phyloP scores from a whole-genome alignment of 2,797 vertebrate genomes.

The Bovichtus diacanthus region DNA sequence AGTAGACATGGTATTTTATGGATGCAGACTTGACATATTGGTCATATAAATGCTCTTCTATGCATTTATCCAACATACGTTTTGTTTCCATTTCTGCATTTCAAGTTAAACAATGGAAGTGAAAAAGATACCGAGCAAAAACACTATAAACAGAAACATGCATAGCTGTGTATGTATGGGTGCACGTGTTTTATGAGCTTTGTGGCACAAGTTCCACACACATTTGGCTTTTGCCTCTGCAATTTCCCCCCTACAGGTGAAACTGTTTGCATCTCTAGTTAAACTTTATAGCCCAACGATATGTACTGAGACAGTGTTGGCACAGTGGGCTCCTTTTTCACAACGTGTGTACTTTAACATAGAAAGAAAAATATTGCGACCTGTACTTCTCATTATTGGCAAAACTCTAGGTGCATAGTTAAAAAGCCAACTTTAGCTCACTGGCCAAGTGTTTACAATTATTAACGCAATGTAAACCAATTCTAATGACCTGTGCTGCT shows the following conservation, averaged over 20 bases:
- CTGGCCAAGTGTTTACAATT: neutral
- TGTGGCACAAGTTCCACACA: constrained; percentile 41
- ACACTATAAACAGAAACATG: constrained; percentile 37
- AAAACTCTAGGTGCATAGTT: constrained; percentile 16
- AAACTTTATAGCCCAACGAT: constrained; percentile 20
- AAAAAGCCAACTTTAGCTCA: constrained; percentile 4
- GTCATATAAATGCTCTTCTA: no score
- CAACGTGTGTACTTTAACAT: constrained; percentile 27
- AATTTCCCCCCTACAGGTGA: constrained; percentile 20
- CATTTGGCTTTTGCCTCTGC: constrained; percentile 34
- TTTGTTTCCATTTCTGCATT: constrained; percentile 43
- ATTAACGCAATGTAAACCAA: constrained; percentile 12
- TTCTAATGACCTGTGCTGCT: constrained; percentile 9
- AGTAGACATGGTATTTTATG: neutral
- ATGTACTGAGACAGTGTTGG: constrained; percentile 33
- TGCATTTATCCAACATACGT: no score
- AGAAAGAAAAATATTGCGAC: constrained; percentile 39
- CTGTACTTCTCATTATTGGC: constrained; percentile 10
- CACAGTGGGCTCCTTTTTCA: constrained; percentile 33
- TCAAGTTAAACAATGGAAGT: constrained; percentile 19
- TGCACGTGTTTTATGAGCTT: constrained; percentile 29
- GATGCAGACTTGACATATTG: constrained; percentile 5
- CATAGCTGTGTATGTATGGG: constrained; percentile 15
- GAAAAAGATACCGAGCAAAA: constrained; percentile 32
- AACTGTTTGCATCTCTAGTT: constrained; percentile 23